Percentiles rank a stretch among this genome's conserved stretches.
These are phyloP conservation scores for Solenopsis fugax DNA, from an alignment of 1,140 invertebrate genomes.

Conservation along the genomic window DNA sequence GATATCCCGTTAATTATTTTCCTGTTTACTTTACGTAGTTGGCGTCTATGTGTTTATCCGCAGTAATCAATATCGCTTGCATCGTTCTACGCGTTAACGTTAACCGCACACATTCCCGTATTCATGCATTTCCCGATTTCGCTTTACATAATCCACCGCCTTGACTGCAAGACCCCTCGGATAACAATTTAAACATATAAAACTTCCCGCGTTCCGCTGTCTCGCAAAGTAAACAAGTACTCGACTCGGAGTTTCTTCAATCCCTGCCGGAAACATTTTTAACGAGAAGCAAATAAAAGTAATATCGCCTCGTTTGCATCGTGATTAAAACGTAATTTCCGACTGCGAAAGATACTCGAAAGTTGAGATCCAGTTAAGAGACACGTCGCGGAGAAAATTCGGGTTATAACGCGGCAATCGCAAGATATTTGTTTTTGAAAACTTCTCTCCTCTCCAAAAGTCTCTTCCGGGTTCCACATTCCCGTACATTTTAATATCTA, in stretches of 20 bases:
- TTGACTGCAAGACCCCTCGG: not conserved
- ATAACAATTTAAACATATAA: constrained; percentile 57
- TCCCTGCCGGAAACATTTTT: constrained; percentile 54
- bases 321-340: constrained; percentile 59
- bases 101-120: not conserved
- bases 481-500: not conserved
- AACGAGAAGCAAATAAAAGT: constrained; percentile 64
- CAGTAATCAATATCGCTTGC: constrained; percentile 32
- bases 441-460: not conserved
- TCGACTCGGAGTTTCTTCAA: constrained; percentile 48
- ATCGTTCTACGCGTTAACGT: not conserved
- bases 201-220: constrained; percentile 41
- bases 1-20: constrained; percentile 50
- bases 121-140: constrained; percentile 16
- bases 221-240: constrained; percentile 49
- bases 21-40: not conserved
- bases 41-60: not conserved
- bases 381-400: constrained; percentile 33
- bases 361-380: constrained; percentile 27
- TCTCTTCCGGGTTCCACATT: not conserved
- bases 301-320: constrained; percentile 56
- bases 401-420: not conserved
- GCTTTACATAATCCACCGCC: constrained; percentile 14
- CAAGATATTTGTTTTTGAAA: not conserved
- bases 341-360: constrained; percentile 53